Percentiles rank a stretch among this genome's conserved stretches.
Conservation (phyloP, 2,888 invertebrate genomes). For the Amiota communis region DNA sequence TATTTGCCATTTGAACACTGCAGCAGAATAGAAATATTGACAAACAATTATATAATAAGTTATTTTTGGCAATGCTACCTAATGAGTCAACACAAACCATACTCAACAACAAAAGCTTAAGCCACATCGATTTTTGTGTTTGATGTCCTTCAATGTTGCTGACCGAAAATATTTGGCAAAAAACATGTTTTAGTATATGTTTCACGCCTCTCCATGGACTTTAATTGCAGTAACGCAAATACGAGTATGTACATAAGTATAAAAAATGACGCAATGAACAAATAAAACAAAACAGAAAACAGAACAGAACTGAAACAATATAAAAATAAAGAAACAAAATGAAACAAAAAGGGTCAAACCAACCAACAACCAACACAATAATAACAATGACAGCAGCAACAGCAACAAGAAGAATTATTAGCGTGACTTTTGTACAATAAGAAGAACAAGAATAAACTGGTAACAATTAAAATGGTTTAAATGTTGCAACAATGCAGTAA, state of each 20-base stretch:
- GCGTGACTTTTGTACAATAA: neutral
- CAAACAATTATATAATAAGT: too few species aligned
- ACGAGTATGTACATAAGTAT: neutral
- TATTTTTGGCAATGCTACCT: too few species aligned
- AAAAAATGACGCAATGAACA: constrained; percentile 16
- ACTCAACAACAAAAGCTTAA: too few species aligned
- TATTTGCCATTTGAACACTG: too few species aligned
- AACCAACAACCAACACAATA: constrained; percentile 4
- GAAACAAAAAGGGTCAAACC: constrained; percentile 16
- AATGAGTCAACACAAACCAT: too few species aligned
- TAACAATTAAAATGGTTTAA: constrained; percentile 22
- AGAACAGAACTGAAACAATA: neutral
- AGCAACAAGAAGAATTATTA: neutral
- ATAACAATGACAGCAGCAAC: neutral
- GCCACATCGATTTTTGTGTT: too few species aligned
- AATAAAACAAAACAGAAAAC: neutral
- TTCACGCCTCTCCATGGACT: too few species aligned
- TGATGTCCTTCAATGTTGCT: too few species aligned
- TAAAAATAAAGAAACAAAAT: too few species aligned
- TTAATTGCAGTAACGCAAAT: neutral
- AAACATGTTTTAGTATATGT: too few species aligned
- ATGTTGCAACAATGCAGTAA: constrained; percentile 24
- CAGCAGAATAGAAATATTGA: too few species aligned
- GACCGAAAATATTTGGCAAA: too few species aligned
- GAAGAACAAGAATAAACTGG: neutral